Base-by-base conservation (phyloP, 2,888 invertebrate genomes). In the Ceraclea dissimilis region DNA sequence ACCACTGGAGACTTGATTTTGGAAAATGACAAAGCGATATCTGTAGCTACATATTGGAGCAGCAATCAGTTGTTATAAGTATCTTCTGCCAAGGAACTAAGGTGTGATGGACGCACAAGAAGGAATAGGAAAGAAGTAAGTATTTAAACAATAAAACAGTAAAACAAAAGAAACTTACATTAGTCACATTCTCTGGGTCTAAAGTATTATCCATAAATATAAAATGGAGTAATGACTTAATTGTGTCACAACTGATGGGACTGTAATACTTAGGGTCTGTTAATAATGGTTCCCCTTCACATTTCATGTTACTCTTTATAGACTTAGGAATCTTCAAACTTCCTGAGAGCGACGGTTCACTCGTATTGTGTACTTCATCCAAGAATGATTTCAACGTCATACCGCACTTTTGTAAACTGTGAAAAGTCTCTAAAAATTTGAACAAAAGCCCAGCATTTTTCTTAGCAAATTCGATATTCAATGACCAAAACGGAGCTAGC, bases 401-500 rank as follows among this genome's bases (percentile, higher is more conserved):
- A 64, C 70, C 72, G 65, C 78, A 80, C 58, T 73, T 78, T 65
- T 85, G 80, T 49, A 91, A 74, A 60, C 83, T 79, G 66, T 87
- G 73, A 67, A 90, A 85, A 64, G 88, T 87, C 44, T 76, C 74
- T 56, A 93, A 74, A 65, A 86, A 84, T 66, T 90, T 89, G 4
- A 85, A 83, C 58, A 96, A 79, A 63, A 92, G 81, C 68, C 90
- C 91, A 19, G 82, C 79, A 0, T 88, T 84, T 54, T 84, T 80
- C 16, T 85, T 82, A 19, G 82, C 79, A 71, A 85, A 81, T 68
- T 81, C 80, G 8, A 84, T 75, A 61, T 82, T 81, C 13, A 85
- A 74, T 1, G 83, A 83, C 94, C 94, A 95, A 56, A 83, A 79
- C 0, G 90, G 90, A 66, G 94, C 81, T 79, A 75, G 74, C 33